Evolutionary conservation across 2,888 invertebrate species (phyloP).

Genomic region (Cantharis rufa): DNA sequence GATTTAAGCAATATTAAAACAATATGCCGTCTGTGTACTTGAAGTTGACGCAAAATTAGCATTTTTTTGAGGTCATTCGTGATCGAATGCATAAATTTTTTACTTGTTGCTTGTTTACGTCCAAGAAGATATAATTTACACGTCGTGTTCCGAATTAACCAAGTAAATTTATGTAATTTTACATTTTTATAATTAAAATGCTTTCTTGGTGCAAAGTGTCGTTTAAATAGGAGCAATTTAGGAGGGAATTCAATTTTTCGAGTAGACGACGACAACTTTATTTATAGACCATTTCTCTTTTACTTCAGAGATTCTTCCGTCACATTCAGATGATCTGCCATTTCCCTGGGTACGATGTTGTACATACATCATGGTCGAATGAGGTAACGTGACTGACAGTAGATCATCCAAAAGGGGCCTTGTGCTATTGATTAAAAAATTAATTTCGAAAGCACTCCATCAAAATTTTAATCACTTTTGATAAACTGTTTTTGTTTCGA

Average conservation of each 20-base stretch:
- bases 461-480: background rate
- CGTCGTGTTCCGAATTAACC: background rate
- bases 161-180: background rate
- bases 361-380: background rate
- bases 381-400: background rate
- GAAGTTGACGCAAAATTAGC: conserved; percentile 2
- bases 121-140: background rate
- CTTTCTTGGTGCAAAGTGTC: background rate
- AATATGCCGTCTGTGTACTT: conserved; percentile 9
- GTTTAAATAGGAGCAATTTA: background rate
- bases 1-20: conserved; percentile 8
- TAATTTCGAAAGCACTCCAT: background rate
- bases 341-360: background rate
- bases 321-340: background rate
- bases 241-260: background rate
- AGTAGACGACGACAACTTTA: background rate
- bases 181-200: background rate
- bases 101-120: conserved; percentile 6
- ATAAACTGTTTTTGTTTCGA: background rate
- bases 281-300: background rate
- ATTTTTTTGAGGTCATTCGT: conserved; percentile 19
- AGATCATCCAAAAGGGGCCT: background rate
- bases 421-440: background rate
- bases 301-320: background rate
- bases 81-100: conserved; percentile 9